Conservation (phyloP, 2,797 vertebrate genomes). For the Parambassis ranga region DNA sequence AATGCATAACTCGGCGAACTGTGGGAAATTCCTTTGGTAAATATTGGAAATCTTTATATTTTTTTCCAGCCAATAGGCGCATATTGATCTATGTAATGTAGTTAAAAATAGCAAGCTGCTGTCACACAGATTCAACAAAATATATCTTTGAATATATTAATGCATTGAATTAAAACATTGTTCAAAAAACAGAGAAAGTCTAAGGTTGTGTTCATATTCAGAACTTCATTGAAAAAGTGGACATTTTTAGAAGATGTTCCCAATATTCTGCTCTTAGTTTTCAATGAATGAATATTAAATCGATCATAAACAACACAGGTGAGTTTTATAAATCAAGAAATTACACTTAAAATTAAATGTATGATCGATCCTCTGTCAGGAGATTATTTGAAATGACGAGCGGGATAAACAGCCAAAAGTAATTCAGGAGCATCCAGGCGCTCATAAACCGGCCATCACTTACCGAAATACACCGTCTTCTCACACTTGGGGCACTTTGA, state of each 20-base stretch:
- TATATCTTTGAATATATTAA: background rate
- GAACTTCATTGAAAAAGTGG: background rate
- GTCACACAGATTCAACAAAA: background rate
- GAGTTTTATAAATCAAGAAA: background rate
- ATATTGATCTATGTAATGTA: background rate
- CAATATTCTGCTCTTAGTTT: background rate
- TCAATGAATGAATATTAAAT: slow-evolving; percentile 19
- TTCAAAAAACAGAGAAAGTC: background rate
- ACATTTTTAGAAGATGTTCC: background rate
- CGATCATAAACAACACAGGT: rapidly evolving
- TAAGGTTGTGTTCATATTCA: background rate
- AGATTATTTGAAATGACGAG: background rate
- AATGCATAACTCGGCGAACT: too few relatives aligned
- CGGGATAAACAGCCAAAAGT: slow-evolving; percentile 16
- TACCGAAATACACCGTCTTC: slow-evolving; percentile 97
- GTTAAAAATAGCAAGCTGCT: background rate
- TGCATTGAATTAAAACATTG: background rate
- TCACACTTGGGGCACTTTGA: slow-evolving; percentile 97
- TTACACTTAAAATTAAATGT: background rate
- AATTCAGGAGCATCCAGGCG: background rate
- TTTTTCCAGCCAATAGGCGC: background rate
- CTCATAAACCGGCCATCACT: slow-evolving; percentile 62
- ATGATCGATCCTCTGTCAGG: background rate
- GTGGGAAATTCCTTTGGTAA: slow-evolving; percentile 6
- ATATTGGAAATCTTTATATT: background rate